These are phyloP conservation scores for Cathartes aura DNA, from an alignment of 2,113 vertebrate genomes.

Conservation along the genomic window DNA sequence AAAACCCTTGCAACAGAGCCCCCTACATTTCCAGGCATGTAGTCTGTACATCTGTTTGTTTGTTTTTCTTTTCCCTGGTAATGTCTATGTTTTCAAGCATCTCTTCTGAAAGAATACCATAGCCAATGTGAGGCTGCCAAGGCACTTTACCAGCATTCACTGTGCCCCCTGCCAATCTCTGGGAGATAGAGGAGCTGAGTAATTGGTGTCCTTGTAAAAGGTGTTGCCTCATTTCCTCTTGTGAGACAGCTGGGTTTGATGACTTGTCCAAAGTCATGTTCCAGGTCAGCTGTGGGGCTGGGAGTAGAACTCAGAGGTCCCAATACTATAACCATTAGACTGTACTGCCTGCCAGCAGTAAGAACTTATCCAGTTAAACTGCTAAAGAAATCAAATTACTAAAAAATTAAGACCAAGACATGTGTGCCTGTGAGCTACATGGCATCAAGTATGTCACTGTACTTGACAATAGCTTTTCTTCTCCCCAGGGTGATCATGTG, in stretches of 20 bases:
- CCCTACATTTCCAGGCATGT: neutral
- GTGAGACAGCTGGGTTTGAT: neutral
- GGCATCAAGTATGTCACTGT: neutral
- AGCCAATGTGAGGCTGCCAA: neutral
- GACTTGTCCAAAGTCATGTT: neutral
- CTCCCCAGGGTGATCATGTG: slow-evolving; percentile 89
- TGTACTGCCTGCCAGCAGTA: neutral
- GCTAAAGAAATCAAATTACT: neutral
- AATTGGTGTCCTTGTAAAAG: neutral
- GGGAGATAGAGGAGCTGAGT: neutral
- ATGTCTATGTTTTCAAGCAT: neutral
- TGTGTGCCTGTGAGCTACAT: neutral
- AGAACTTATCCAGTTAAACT: neutral
- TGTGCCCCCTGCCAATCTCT: neutral
- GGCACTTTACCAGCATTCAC: neutral
- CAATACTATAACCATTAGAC: neutral
- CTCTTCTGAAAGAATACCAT: neutral
- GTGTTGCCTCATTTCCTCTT: neutral
- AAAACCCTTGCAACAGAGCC: neutral
- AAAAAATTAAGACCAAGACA: neutral
- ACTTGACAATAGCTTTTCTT: neutral
- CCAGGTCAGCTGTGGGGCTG: neutral
- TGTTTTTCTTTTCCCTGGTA: neutral
- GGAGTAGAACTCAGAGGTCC: neutral
- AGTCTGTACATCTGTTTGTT: neutral